phyloP scores from a whole-genome alignment of 2,797 vertebrate species.

The Galagoides demidoff region DNA sequence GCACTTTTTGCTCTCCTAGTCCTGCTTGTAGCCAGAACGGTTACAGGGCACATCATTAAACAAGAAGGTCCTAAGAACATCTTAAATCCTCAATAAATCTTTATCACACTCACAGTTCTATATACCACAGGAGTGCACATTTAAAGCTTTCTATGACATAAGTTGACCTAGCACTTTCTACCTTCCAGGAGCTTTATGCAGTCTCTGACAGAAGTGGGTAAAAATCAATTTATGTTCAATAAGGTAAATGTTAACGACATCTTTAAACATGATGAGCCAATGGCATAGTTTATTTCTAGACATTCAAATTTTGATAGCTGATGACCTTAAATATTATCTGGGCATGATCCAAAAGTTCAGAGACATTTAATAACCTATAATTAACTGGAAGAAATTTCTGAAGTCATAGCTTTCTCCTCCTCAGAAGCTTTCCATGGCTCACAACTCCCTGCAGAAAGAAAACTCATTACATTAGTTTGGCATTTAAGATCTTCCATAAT shows the following conservation, averaged over 20 bases:
- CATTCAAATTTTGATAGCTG: slow-evolving; percentile 78
- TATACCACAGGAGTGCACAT: slow-evolving; percentile 51
- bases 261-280: slow-evolving; percentile 72
- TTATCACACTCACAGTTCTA: slow-evolving; percentile 43
- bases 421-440: neutral
- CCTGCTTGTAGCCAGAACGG: slow-evolving; percentile 37
- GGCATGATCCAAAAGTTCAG: slow-evolving; percentile 72
- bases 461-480: neutral
- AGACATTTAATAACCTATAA: slow-evolving; percentile 74
- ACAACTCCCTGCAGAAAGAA: neutral
- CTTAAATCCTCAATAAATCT: slow-evolving; percentile 76
- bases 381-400: slow-evolving; percentile 72
- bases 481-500: slow-evolving; percentile 21
- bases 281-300: slow-evolving; percentile 74
- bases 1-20: slow-evolving; percentile 10
- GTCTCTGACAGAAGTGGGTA: slow-evolving; percentile 74
- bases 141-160: slow-evolving; percentile 68
- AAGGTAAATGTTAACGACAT: slow-evolving; percentile 81
- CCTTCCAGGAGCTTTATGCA: slow-evolving; percentile 67
- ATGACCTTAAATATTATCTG: slow-evolving; percentile 75
- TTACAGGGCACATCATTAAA: slow-evolving; percentile 71
- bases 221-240: slow-evolving; percentile 84
- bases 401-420: slow-evolving; percentile 54
- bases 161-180: slow-evolving; percentile 55
- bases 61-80: slow-evolving; percentile 62